Conservation (phyloP, 1,140 invertebrate genomes). For the Micrasema minimum region DNA sequence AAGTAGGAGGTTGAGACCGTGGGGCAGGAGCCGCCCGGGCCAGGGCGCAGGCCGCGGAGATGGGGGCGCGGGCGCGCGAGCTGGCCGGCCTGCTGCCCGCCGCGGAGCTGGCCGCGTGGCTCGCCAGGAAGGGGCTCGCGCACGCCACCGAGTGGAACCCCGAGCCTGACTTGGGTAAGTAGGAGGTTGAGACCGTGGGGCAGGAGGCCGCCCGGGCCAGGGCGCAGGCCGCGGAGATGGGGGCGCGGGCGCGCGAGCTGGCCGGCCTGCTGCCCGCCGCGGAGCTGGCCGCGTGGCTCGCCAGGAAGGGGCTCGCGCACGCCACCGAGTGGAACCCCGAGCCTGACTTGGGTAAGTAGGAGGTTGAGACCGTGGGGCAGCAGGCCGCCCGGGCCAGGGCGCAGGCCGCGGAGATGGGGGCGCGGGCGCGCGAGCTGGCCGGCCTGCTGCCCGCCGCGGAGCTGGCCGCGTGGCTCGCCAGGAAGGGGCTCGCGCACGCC, state of each 20-base stretch:
- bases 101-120: constrained; percentile 40
- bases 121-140: constrained; percentile 32
- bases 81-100: constrained; percentile 41
- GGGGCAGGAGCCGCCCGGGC: constrained; percentile 36
- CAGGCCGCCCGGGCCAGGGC: constrained; percentile 39
- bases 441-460: constrained; percentile 38
- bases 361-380: constrained; percentile 38
- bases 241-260: constrained; percentile 38
- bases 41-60: constrained; percentile 43
- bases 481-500: constrained; percentile 40
- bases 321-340: constrained; percentile 46
- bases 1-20: constrained; percentile 39
- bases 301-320: constrained; percentile 34
- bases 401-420: constrained; percentile 42
- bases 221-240: constrained; percentile 45
- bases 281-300: constrained; percentile 42
- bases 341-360: constrained; percentile 20
- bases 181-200: constrained; percentile 41
- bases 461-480: constrained; percentile 38
- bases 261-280: constrained; percentile 38
- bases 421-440: constrained; percentile 42
- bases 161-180: constrained; percentile 18
- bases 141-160: constrained; percentile 46
- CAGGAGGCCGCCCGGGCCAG: constrained; percentile 35
- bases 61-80: constrained; percentile 39